Conservation (phyloP, 1,140 invertebrate species). For the Apis laboriosa region DNA sequence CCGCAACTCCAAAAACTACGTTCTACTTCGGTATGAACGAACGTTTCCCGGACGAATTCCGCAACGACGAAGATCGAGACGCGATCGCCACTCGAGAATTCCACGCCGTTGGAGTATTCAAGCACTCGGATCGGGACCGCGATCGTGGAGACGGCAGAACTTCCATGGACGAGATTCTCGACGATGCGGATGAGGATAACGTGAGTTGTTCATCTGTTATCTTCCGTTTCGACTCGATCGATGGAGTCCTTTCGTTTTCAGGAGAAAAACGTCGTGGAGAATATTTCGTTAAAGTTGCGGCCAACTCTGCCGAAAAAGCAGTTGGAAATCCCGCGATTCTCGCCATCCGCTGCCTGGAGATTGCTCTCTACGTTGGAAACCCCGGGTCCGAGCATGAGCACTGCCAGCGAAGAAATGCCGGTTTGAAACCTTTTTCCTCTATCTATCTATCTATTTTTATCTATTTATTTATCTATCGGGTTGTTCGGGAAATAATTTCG, state of each 20-base stretch:
- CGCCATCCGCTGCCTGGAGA: conserved; percentile 91
- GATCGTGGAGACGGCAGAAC: conserved; percentile 40
- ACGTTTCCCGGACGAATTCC: conserved; percentile 71
- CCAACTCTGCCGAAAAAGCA: conserved; percentile 90
- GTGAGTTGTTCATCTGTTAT: not conserved
- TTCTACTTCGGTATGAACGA: conserved; percentile 91
- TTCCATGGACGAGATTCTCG: conserved; percentile 20
- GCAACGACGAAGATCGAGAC: conserved; percentile 80
- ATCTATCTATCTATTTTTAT: too few relatives aligned
- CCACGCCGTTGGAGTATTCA: not conserved
- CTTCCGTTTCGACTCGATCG: not conserved
- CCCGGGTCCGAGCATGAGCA: conserved; percentile 72
- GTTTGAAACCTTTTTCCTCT: conserved; percentile 48
- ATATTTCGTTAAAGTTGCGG: conserved; percentile 87
- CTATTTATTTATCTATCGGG: too few relatives aligned
- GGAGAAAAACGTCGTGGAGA: conserved; percentile 74
- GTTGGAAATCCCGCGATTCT: conserved; percentile 88
- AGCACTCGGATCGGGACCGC: conserved; percentile 47
- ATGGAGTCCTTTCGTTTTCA: conserved; percentile 17
- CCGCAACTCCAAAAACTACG: conserved; percentile 84
- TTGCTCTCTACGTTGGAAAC: conserved; percentile 82
- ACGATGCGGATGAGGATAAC: conserved; percentile 59
- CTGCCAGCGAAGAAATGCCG: conserved; percentile 74
- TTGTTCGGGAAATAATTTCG: too few relatives aligned
- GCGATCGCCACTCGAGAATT: not conserved